A percentile compares a stretch with the other conserved stretches of the same genome.
phyloP scores from a whole-genome alignment of 1,140 invertebrate genomes.

The Riptortus pedestris region DNA sequence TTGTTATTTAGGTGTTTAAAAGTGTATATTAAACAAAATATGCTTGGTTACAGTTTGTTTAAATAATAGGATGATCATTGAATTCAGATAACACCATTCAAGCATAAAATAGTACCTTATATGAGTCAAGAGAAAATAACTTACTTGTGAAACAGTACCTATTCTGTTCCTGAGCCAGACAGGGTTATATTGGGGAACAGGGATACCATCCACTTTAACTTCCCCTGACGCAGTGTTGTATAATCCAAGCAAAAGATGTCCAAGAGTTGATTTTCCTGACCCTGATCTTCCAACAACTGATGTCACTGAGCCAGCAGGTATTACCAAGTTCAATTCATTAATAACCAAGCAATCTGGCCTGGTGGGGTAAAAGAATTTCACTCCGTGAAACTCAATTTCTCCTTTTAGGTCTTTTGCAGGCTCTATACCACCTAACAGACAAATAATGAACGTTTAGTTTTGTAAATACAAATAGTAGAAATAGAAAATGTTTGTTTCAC shows the following conservation, averaged over 20 bases:
- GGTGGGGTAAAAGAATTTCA: conserved; percentile 64
- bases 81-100: too few species aligned
- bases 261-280: conserved; percentile 74
- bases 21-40: too few species aligned
- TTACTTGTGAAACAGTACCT: conserved; percentile 64
- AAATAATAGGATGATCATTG: too few species aligned
- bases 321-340: conserved; percentile 53
- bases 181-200: conserved; percentile 54
- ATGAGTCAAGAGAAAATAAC: neutral
- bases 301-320: conserved; percentile 58
- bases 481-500: too few species aligned
- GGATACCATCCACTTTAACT: conserved; percentile 53
- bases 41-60: too few species aligned
- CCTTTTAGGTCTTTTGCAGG: conserved; percentile 44
- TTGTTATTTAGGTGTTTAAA: too few species aligned
- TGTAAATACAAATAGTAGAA: too few species aligned
- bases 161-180: conserved; percentile 61
- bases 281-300: conserved; percentile 79
- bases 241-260: conserved; percentile 61
- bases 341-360: conserved; percentile 53
- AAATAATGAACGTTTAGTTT: too few species aligned
- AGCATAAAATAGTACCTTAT: too few species aligned
- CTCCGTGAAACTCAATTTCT: conserved; percentile 59
- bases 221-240: conserved; percentile 66
- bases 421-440: conserved; percentile 49